Percentiles rank a stretch among this genome's conserved stretches.
Evolutionary conservation across 2,113 vertebrate genomes (phyloP).

Genomic region (Merops nubicus): DNA sequence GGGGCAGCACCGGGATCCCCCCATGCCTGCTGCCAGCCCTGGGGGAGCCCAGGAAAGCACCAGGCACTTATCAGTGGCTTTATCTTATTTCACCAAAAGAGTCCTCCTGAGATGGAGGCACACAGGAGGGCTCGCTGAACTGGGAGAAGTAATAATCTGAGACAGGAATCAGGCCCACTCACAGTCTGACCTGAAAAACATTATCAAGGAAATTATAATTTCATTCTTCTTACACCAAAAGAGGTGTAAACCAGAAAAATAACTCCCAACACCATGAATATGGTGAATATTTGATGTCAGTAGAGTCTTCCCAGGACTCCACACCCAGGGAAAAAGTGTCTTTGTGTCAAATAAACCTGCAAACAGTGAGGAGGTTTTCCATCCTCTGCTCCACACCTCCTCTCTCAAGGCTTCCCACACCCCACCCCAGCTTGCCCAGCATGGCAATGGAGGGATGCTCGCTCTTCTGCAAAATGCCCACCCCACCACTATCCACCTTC

Average conservation of each 20-base stretch:
- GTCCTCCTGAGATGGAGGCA: not conserved
- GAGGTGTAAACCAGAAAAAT: not conserved
- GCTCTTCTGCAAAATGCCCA: not conserved
- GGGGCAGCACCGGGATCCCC: not conserved
- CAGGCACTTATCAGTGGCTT: fast-evolving
- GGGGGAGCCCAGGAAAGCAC: not conserved
- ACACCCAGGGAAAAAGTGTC: not conserved
- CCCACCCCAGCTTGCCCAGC: not conserved
- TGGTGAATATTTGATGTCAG: not conserved
- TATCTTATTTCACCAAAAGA: not conserved
- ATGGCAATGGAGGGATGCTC: no score
- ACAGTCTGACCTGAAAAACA: not conserved
- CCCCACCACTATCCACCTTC: no score
- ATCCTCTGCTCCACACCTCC: not conserved
- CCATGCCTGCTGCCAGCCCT: fast-evolving
- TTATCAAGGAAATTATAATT: not conserved
- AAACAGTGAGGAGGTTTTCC: not conserved
- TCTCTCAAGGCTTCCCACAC: not conserved
- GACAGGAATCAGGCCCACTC: not conserved
- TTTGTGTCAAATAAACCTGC: not conserved
- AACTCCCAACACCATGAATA: not conserved
- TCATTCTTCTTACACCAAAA: not conserved
- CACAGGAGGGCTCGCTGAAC: fast-evolving
- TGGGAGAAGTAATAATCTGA: not conserved
- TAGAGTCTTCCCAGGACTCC: not conserved